These are phyloP conservation scores for Tinea pellionella DNA, from an alignment of 2,888 invertebrate genomes.

Conservation along the genomic window DNA sequence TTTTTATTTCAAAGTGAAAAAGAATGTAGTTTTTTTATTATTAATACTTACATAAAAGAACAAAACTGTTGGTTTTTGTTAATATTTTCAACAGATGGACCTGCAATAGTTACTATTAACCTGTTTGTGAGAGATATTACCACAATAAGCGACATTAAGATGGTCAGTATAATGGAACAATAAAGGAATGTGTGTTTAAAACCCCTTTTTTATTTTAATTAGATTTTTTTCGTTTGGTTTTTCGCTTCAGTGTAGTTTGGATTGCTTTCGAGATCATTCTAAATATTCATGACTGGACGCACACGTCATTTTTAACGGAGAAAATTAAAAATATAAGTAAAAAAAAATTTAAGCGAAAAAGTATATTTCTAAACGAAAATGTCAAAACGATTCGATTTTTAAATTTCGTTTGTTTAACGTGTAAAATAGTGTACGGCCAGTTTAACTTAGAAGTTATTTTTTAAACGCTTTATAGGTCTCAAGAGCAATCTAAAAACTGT, in stretches of 20 bases:
- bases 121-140: conserved; percentile 98
- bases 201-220: neutral
- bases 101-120: conserved; percentile 97
- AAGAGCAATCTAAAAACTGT: neutral
- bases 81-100: conserved; percentile 80
- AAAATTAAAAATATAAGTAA: too few species aligned
- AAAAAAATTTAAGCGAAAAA: too few species aligned
- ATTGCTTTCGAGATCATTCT: neutral
- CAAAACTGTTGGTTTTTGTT: neutral
- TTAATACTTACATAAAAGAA: neutral
- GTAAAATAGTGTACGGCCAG: too few species aligned
- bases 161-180: conserved; percentile 84
- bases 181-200: conserved; percentile 4
- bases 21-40: too few species aligned
- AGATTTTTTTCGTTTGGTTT: neutral
- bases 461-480: neutral
- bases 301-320: too few species aligned
- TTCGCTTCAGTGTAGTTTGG: conserved; percentile 6
- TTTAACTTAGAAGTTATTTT: too few species aligned
- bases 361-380: too few species aligned
- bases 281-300: too few species aligned
- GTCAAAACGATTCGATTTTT: too few species aligned
- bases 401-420: too few species aligned
- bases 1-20: too few species aligned
- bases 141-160: conserved; percentile 98